Evolutionary conservation across 2,113 vertebrate species (phyloP).

Genomic region (Spilogale gracilis): DNA sequence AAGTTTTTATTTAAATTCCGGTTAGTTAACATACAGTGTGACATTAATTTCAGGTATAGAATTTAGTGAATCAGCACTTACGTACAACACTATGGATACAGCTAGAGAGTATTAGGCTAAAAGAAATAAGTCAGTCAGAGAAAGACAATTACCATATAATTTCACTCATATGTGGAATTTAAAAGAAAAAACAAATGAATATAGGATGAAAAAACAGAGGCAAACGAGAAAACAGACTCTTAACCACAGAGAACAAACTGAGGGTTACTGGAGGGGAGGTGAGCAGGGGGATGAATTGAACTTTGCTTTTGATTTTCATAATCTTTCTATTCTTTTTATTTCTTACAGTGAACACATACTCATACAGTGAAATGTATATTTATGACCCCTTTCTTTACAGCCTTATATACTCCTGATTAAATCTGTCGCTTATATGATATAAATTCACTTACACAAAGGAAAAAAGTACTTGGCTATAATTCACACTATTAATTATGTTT

Average conservation of each 20-base stretch:
- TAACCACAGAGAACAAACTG: not conserved
- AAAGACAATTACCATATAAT: not conserved
- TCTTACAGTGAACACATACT: not conserved
- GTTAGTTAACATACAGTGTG: not conserved
- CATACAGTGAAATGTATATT: not conserved
- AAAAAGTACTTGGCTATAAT: not conserved
- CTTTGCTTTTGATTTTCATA: not conserved
- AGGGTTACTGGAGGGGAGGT: not conserved
- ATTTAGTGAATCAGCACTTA: not conserved
- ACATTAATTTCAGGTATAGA: not conserved
- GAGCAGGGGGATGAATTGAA: not conserved
- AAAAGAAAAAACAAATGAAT: not conserved
- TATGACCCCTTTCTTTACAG: not conserved
- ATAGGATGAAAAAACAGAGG: not conserved
- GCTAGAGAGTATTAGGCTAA: not conserved
- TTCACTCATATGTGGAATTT: not conserved
- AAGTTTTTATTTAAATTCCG: not conserved
- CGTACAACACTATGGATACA: not conserved
- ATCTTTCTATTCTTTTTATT: not conserved
- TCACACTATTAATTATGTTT: not conserved
- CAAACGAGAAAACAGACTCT: not conserved
- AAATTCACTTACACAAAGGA: not conserved
- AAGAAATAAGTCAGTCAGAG: not conserved
- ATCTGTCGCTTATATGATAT: not conserved
- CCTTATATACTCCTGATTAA: not conserved